Conservation (phyloP, 2,888 invertebrate genomes). For the Drosophila tripunctata region DNA sequence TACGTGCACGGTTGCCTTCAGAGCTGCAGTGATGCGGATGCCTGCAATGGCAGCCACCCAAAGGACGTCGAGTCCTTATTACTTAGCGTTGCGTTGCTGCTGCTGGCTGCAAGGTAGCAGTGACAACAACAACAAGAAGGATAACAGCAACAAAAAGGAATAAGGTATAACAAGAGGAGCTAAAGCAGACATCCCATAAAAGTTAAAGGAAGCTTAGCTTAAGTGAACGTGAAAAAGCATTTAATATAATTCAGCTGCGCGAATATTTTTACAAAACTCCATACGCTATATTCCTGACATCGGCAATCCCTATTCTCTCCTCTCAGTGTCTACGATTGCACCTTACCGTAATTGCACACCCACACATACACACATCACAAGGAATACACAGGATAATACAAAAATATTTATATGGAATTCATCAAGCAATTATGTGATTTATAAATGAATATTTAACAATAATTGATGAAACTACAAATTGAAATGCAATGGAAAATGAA, state of each 20-base stretch:
- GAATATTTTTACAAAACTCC: constrained; percentile 51
- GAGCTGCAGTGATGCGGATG: constrained; percentile 96
- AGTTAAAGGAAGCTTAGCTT: constrained; percentile 35
- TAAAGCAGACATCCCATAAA: constrained; percentile 19
- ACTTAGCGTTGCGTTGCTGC: constrained; percentile 46
- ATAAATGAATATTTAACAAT: constrained; percentile 73
- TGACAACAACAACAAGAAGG: constrained; percentile 32
- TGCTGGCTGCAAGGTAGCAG: constrained; percentile 62
- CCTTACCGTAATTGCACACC: constrained; percentile 55
- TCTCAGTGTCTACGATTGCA: constrained; percentile 69
- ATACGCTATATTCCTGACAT: constrained; percentile 19
- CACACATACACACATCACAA: constrained; percentile 22
- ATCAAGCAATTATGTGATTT: constrained; percentile 82
- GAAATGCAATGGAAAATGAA: constrained; percentile 6
- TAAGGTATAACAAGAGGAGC: constrained; percentile 10
- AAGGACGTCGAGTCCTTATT: constrained; percentile 47
- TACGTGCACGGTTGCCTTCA: constrained; percentile 97
- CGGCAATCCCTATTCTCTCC: constrained; percentile 23
- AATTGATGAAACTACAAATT: constrained; percentile 58
- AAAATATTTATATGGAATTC: constrained; percentile 71
- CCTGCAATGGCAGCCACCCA: constrained; percentile 88
- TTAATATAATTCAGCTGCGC: constrained; percentile 63
- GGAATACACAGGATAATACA: constrained; percentile 48
- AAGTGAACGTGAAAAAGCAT: constrained; percentile 59
- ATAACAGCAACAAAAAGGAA: constrained; percentile 12